Base-by-base conservation (phyloP, 2,113 vertebrate genomes). In the Merops nubicus region DNA sequence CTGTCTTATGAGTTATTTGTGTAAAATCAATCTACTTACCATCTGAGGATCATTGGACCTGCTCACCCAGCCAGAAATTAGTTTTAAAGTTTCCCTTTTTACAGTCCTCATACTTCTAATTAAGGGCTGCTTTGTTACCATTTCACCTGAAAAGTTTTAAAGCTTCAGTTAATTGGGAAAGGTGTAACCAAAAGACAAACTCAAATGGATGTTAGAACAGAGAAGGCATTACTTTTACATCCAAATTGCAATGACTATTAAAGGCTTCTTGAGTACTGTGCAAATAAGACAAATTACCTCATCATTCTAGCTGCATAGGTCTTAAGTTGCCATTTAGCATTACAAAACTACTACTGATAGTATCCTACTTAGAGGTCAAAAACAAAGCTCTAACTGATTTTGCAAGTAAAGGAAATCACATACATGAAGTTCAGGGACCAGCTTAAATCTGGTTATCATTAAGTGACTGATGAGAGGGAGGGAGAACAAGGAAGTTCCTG, bases 21-120 rank as follows among this genome's bases (percentile, higher is more conserved):
- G n/a, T 13, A n/a, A 91, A 63, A 86, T 14, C 3, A 18, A 75
- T 79, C 40, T 75, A 97, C 99, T 99, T 97, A 99, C 99, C 99
- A 99, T 99, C 96, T 99, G 99, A 23, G 99, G 99, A 97, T 99
- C 99, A 94, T 98, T 99, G 74, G 99, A 99, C 80, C 99, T 98
- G 98, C 99, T 99, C 97, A 99, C 99, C 99, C 99, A 99, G 96
- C 99, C 99, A 56, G 99, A 99, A 98, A 99, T 99, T 89, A 99
- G 98, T 95, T 99, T 99, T 93, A 99, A 98, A 3, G 99, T 99
- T 98, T 99, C 99, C 96, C 99, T 99, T 98, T 99, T 99, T 89
- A 99, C 99, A 45, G 99, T 99, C 95, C 99, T 98, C 99, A 99
- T 99, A 97, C 99, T 99, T 97, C 99, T 98, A 97, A 99, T 99